A percentile compares a stretch with the other conserved stretches of the same genome.
Evolutionary conservation across 92 coral and sea anemone species (phyloP).

Genomic region (Paramuricea clavata): DNA sequence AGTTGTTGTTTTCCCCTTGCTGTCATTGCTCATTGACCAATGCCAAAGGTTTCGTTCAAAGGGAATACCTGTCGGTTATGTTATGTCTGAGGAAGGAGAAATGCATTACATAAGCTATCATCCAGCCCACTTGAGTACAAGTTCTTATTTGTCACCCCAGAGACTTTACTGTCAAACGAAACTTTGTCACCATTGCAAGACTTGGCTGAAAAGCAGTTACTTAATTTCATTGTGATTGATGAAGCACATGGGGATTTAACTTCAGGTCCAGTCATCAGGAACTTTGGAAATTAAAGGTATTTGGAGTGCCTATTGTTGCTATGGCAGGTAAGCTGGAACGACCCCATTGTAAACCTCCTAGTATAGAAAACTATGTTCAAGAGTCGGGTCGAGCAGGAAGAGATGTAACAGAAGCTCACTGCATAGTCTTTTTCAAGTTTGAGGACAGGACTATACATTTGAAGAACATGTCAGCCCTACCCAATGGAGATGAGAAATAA

Average conservation of each 20-base stretch:
- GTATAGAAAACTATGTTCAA: no score
- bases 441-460: no score
- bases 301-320: constrained; percentile 17
- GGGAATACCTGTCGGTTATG: not conserved
- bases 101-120: not conserved
- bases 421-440: no score
- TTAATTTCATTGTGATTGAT: not conserved
- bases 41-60: not conserved
- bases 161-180: no score
- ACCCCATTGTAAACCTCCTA: no score
- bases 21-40: not conserved
- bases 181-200: not conserved
- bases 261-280: not conserved
- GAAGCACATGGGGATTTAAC: not conserved
- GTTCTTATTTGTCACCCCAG: no score
- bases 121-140: not conserved
- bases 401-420: no score
- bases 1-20: no score
- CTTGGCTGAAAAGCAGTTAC: not conserved
- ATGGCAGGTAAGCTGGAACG: constrained; percentile 40
- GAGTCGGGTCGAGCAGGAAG: no score
- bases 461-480: no score
- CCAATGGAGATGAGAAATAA: no score
- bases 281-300: not conserved
- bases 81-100: not conserved